Percentiles rank a stretch among this genome's conserved stretches.
Conservation (phyloP, 37 sponge, comb jelly and placozoan genomes). For the Axinella damicornis region DNA sequence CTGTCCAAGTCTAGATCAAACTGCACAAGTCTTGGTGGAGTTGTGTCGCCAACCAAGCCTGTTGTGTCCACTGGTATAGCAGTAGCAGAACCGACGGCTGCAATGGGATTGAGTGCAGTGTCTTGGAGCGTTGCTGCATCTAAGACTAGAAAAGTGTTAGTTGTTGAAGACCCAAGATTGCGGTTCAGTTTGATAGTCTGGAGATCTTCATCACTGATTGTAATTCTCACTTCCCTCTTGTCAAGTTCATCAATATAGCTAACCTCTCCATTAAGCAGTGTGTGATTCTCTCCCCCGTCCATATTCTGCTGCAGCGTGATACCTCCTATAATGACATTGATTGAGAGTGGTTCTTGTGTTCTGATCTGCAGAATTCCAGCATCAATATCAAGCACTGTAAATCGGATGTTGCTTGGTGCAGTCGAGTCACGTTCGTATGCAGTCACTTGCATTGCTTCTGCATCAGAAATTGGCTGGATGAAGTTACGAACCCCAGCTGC, state of each 20-base stretch:
- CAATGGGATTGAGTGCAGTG: constrained; percentile 56
- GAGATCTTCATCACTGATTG: constrained; percentile 69
- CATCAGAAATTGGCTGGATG: constrained; percentile 36
- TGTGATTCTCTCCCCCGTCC: constrained; percentile 45
- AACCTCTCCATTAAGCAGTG: constrained; percentile 71
- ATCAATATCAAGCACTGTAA: constrained; percentile 81
- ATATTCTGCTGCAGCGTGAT: constrained; percentile 67
- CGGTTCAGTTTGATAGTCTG: constrained; percentile 68
- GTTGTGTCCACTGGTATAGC: neutral
- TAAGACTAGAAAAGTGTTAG: constrained; percentile 69
- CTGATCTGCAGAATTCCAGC: constrained; percentile 48
- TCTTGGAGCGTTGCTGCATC: constrained; percentile 61
- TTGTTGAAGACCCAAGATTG: constrained; percentile 45
- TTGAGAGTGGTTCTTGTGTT: constrained; percentile 75
- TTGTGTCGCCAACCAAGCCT: constrained; percentile 57
- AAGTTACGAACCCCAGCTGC: constrained; percentile 48
- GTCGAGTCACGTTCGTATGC: constrained; percentile 63
- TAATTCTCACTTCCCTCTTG: constrained; percentile 60
- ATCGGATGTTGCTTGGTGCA: constrained; percentile 58
- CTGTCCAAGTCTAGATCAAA: constrained; percentile 82
- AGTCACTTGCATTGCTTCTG: constrained; percentile 43
- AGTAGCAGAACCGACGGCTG: constrained; percentile 21
- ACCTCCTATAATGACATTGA: constrained; percentile 18
- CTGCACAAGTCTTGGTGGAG: constrained; percentile 63
- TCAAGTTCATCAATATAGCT: constrained; percentile 41